Evolutionary conservation across 1,140 invertebrate genomes (phyloP).

Genomic region (Octopus sinensis): DNA sequence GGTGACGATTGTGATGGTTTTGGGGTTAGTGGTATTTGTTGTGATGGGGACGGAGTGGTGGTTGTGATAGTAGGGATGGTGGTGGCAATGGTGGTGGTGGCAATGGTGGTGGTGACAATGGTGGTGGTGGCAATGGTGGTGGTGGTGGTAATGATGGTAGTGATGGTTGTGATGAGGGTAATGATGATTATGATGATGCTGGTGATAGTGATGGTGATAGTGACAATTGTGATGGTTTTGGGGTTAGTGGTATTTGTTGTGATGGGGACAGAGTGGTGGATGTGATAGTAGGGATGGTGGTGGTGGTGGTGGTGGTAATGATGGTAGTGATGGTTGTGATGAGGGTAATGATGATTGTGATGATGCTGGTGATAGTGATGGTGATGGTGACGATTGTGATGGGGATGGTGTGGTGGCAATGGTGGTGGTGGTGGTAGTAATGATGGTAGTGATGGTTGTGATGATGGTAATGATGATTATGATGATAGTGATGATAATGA

Average conservation of each 20-base stretch:
- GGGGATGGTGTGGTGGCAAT: no score
- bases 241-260: neutral
- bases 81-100: neutral
- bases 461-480: conserved; percentile 4
- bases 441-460: conserved; percentile 3
- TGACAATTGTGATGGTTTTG: no score
- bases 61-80: neutral
- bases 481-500: neutral
- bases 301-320: neutral
- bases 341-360: neutral
- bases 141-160: conserved; percentile 7
- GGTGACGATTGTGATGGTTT: neutral
- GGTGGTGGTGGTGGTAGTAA: conserved; percentile 7
- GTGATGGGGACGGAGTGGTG: neutral
- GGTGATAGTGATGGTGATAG: neutral
- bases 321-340: conserved; percentile 4
- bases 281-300: neutral
- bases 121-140: neutral
- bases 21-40: neutral
- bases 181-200: neutral
- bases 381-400: no score
- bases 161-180: neutral
- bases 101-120: neutral
- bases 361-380: neutral
- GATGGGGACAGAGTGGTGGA: neutral